These are phyloP conservation scores for Cyclina sinensis DNA, from an alignment of 1,140 invertebrate species.

Conservation along the genomic window DNA sequence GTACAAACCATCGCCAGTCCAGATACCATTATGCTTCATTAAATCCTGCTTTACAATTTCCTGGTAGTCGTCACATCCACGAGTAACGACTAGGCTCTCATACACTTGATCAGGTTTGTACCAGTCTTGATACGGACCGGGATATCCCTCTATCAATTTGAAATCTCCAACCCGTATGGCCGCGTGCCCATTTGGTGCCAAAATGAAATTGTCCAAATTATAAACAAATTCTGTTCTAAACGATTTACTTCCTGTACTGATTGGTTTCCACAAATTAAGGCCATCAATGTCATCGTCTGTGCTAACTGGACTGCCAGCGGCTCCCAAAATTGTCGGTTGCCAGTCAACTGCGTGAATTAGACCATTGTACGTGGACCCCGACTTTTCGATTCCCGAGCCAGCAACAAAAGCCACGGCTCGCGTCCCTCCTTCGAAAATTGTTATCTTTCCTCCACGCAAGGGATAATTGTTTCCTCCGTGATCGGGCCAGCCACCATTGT, in stretches of 20 bases:
- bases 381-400: constrained; percentile 64
- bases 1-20: constrained; percentile 18
- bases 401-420: constrained; percentile 74
- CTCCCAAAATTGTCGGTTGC: constrained; percentile 23
- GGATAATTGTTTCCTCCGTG: constrained; percentile 78
- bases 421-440: constrained; percentile 81
- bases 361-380: constrained; percentile 67
- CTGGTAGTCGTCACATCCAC: not conserved
- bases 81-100: not conserved
- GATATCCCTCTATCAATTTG: constrained; percentile 74
- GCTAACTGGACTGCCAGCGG: not conserved
- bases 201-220: constrained; percentile 70
- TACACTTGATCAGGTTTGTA: constrained; percentile 67
- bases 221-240: constrained; percentile 76
- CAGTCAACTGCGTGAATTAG: constrained; percentile 34
- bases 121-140: constrained; percentile 71
- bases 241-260: constrained; percentile 58
- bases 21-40: not conserved
- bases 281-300: constrained; percentile 73
- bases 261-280: constrained; percentile 70
- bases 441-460: constrained; percentile 77
- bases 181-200: constrained; percentile 71
- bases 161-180: constrained; percentile 78
- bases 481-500: constrained; percentile 74
- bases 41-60: not conserved